Conservation (phyloP, 2,797 vertebrate species). For the Halcyon smyrnensis region DNA sequence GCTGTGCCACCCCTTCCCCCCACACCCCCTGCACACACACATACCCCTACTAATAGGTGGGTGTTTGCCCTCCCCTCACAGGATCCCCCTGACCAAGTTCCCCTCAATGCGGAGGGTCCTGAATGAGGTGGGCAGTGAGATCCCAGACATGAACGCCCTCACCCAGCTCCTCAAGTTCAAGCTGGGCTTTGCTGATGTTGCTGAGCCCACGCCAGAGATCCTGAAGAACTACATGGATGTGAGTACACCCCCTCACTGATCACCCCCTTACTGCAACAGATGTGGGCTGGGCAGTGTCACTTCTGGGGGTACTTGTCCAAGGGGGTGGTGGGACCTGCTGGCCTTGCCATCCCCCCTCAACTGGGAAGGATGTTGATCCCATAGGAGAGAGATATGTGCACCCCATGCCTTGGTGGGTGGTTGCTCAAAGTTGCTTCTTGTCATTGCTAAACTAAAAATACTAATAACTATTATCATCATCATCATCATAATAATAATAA, state of each 20-base stretch:
- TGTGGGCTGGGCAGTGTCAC: neutral
- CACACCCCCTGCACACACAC: fast-evolving
- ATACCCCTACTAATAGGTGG: neutral
- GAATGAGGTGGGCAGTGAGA: constrained; percentile 77
- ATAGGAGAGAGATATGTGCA: neutral
- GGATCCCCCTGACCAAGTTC: constrained; percentile 92
- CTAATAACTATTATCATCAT: neutral
- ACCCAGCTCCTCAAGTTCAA: constrained; percentile 84
- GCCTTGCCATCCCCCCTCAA: neutral
- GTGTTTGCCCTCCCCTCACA: constrained; percentile 4
- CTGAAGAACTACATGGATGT: constrained; percentile 97
- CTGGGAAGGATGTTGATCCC: neutral
- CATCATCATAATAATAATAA: neutral
- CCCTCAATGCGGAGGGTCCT: constrained; percentile 88
- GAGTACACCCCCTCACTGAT: constrained; percentile 54
- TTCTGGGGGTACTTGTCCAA: neutral
- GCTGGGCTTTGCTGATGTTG: constrained; percentile 73
- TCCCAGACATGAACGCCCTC: constrained; percentile 80
- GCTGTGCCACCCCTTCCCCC: neutral
- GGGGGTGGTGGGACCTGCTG: too few relatives aligned
- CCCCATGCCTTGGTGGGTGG: neutral
- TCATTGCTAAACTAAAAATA: neutral
- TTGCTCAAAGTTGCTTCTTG: neutral
- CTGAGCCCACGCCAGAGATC: constrained; percentile 86
- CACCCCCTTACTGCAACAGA: fast-evolving